A percentile compares a stretch with the other conserved stretches of the same genome.
Evolutionary conservation across 2,888 invertebrate species (phyloP).

Genomic region (Drosophila kambysellisi): DNA sequence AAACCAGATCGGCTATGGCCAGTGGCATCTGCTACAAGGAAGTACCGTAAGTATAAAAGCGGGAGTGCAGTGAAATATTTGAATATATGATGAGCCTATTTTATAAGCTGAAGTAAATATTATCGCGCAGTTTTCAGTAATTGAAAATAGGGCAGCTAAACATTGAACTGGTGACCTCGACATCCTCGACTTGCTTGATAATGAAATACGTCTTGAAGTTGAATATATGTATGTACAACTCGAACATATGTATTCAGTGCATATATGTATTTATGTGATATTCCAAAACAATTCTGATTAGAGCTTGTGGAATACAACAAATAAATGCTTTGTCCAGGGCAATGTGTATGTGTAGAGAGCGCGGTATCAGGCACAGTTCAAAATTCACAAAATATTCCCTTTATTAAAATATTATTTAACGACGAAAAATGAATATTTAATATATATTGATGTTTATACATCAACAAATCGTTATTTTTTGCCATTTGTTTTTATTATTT

Average conservation of each 20-base stretch:
- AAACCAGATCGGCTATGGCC: slow-evolving; percentile 83
- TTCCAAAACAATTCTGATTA: slow-evolving; percentile 4
- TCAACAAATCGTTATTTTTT: too few relatives aligned
- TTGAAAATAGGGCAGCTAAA: slow-evolving; percentile 48
- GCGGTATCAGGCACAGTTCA: background rate
- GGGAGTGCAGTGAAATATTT: background rate
- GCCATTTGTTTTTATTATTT: too few relatives aligned
- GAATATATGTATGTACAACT: slow-evolving; percentile 2
- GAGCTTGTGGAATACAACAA: slow-evolving; percentile 15
- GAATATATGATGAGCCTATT: background rate
- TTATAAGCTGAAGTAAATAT: slow-evolving; percentile 11
- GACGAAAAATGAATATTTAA: background rate
- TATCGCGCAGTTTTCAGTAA: slow-evolving; percentile 38
- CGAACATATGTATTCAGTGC: slow-evolving; percentile 2
- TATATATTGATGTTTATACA: too few relatives aligned
- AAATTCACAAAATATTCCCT: background rate
- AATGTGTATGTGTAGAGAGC: background rate
- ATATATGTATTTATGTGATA: slow-evolving; percentile 13
- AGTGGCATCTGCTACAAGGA: slow-evolving; percentile 84
- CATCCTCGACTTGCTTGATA: slow-evolving; percentile 72
- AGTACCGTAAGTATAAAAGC: slow-evolving; percentile 83
- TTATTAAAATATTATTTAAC: background rate
- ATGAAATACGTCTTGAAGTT: slow-evolving; percentile 56
- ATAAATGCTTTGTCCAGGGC: background rate
- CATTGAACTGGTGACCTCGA: slow-evolving; percentile 71